Conservation (phyloP, 2,797 vertebrate species). For the Propithecus deckenii region DNA sequence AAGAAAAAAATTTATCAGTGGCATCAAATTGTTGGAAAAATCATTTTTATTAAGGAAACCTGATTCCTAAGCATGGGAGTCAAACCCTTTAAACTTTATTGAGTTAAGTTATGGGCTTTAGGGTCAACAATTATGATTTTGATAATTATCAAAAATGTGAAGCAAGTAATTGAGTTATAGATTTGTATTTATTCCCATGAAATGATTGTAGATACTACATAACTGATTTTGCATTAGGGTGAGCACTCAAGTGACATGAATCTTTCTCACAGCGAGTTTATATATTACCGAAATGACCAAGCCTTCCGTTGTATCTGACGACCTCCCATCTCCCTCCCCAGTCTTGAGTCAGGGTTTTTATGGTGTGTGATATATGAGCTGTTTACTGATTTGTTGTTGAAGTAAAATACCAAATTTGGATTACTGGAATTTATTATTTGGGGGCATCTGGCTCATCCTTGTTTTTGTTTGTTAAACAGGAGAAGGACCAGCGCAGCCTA, state of each 20-base stretch:
- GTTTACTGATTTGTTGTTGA: background rate
- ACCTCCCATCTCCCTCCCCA: background rate
- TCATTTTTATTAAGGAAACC: slow-evolving; percentile 25
- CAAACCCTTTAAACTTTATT: background rate
- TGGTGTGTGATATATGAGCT: slow-evolving; percentile 46
- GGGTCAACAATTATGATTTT: background rate
- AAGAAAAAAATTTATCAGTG: slow-evolving; percentile 1
- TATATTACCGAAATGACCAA: background rate
- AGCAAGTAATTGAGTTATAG: background rate
- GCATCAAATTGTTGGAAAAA: slow-evolving; percentile 21
- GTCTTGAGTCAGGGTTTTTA: background rate
- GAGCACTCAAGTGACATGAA: background rate
- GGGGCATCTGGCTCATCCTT: slow-evolving; percentile 70
- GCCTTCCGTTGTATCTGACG: background rate
- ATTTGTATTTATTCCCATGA: slow-evolving; percentile 32
- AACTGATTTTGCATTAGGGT: background rate
- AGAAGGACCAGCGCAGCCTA: slow-evolving; percentile 99
- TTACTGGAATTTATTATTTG: slow-evolving; percentile 48
- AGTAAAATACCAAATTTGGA: slow-evolving; percentile 57
- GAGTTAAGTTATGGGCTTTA: background rate
- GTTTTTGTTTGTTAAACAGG: slow-evolving; percentile 87
- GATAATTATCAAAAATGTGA: background rate
- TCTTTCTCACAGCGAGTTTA: background rate
- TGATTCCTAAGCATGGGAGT: slow-evolving; percentile 27
- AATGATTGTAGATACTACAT: background rate